Conservation (phyloP, 2,797 vertebrate genomes). For the Lacerta bilineata region DNA sequence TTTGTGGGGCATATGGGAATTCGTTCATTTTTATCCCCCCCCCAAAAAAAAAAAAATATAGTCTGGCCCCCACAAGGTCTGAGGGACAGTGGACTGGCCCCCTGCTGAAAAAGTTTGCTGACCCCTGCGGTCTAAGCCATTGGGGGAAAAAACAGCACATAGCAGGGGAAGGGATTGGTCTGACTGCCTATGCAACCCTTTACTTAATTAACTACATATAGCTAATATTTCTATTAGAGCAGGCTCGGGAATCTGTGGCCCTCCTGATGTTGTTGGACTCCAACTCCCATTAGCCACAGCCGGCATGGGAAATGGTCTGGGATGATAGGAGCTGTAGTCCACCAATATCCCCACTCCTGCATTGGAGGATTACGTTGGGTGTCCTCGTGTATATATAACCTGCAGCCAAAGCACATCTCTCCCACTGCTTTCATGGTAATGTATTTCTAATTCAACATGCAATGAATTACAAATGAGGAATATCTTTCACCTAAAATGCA, state of each 20-base stretch:
- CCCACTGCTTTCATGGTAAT: neutral
- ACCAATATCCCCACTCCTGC: neutral
- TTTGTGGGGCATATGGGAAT: too few species aligned
- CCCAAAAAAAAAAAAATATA: too few species aligned
- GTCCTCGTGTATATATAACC: neutral
- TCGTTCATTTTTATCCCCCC: too few species aligned
- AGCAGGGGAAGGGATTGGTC: too few species aligned
- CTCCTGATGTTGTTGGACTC: too few species aligned
- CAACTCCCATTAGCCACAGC: neutral
- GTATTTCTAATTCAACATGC: neutral
- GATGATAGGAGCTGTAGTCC: neutral
- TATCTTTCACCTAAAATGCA: neutral
- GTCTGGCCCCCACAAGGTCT: too few species aligned
- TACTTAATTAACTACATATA: neutral
- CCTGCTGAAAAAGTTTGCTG: too few species aligned
- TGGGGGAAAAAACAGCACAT: too few species aligned
- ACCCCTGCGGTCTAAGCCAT: too few species aligned
- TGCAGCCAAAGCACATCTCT: neutral
- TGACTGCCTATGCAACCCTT: neutral
- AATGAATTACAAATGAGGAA: neutral
- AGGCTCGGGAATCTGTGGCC: too few species aligned
- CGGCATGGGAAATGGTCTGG: neutral
- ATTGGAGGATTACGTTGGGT: neutral
- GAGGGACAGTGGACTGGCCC: too few species aligned
- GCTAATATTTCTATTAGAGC: neutral